Evolutionary conservation across 2,797 vertebrate genomes (phyloP), one percentile per base, ranked within the genome.

Genomic region (Epinephelus malabaricus): DNA sequence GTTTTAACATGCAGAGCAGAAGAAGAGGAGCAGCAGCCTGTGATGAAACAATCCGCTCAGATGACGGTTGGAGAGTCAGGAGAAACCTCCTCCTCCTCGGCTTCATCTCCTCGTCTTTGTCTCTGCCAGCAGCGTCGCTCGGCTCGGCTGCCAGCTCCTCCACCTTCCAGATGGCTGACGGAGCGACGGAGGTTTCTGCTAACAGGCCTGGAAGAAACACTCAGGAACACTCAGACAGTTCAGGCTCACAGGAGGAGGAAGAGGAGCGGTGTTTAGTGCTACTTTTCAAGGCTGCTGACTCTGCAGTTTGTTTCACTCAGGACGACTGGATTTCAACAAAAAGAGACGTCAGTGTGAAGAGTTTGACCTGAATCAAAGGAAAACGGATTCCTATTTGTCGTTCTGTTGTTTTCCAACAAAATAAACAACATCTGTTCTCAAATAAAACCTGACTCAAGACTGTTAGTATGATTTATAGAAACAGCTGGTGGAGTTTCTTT

Each of bases 31-130:
- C 51, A 13, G 69, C 23, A 68, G 55, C 58, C 46, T 50, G 45
- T 66, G 76, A 83, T 84, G 69, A 84, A 88, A 82, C 81, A 65
- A 82, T 69, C 54, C 27, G 66, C 64, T 79, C 67, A 46, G 75
- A 69, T 49, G 62, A 58, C 19, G 67, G 79, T 14, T 13, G 45
- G 45, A 60, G 62, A 45, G 34, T 4, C 34, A 3, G 61, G 68
- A 71, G 38, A 64, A 62, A 55, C 72, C 30, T 40, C 79, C 40
- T 72, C 69, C 38, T 69, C 55, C 10, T 70, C 78, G 2, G 58
- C 80, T 25, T 71, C 46, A 6, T 69, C 19, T 73, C 74, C 66
- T 81, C 15, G 6, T 73, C 25, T 70, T 18, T 0, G 46, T 38
- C n/a, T 53, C 59, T 86, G 84, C 81, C 86, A 79, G 86, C 61